Evolutionary conservation across 2,113 vertebrate genomes (phyloP).

Genomic region (Misgurnus anguillicaudatus): DNA sequence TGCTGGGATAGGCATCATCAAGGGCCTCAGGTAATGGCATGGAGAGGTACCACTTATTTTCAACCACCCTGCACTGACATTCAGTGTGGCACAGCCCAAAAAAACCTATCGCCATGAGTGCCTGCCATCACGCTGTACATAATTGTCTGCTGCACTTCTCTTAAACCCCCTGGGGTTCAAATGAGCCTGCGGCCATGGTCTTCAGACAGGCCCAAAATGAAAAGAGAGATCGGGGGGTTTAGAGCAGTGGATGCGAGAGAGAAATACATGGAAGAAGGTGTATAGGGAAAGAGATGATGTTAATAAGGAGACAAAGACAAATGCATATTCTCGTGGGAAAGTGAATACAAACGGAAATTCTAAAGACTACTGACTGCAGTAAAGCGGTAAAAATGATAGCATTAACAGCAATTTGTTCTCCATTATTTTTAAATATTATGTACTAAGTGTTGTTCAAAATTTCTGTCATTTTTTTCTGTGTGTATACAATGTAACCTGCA

Average conservation of each 20-base stretch:
- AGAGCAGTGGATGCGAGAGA: constrained; percentile 14
- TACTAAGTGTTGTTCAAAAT: too few relatives aligned
- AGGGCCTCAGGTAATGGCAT: constrained; percentile 54
- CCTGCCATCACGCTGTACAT: constrained; percentile 62
- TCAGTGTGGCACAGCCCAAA: constrained; percentile 49
- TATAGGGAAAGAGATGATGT: constrained; percentile 25
- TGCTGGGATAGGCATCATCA: constrained; percentile 31
- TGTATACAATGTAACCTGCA: too few relatives aligned
- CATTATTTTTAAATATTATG: neutral
- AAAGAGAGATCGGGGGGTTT: constrained; percentile 25
- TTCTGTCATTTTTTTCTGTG: too few relatives aligned
- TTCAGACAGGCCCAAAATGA: constrained; percentile 52
- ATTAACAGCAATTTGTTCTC: neutral
- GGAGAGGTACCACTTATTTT: constrained; percentile 54
- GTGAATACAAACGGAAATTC: constrained; percentile 21
- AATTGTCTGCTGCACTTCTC: constrained; percentile 60
- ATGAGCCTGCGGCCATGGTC: constrained; percentile 53
- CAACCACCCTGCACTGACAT: constrained; percentile 47
- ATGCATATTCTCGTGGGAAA: constrained; percentile 44
- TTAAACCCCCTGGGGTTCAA: constrained; percentile 49
- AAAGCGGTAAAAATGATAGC: constrained; percentile 8
- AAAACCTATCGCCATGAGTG: constrained; percentile 63
- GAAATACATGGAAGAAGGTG: constrained; percentile 40
- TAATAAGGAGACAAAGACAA: constrained; percentile 49
- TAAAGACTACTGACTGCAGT: neutral